These are phyloP conservation scores for Drosophila obscura DNA, from an alignment of 1,140 invertebrate genomes.

Conservation along the genomic window DNA sequence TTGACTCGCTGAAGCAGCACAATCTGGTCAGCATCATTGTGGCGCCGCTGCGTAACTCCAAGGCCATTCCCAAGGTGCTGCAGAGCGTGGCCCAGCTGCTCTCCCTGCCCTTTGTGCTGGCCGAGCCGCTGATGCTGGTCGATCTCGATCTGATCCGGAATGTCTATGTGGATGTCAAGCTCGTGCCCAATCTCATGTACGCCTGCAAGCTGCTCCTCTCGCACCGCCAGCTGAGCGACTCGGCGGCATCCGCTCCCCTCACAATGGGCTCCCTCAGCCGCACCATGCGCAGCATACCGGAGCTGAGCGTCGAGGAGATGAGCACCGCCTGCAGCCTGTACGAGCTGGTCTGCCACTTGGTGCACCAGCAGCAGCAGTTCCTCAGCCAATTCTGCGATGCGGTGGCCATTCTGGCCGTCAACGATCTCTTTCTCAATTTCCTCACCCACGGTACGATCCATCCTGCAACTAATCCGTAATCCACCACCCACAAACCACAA, in stretches of 20 bases:
- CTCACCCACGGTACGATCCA: slow-evolving; percentile 84
- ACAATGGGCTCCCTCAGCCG: slow-evolving; percentile 50
- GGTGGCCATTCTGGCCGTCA: slow-evolving; percentile 87
- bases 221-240: slow-evolving; percentile 71
- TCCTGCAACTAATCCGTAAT: no score
- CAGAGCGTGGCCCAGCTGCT: slow-evolving; percentile 89
- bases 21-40: slow-evolving; percentile 90
- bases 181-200: slow-evolving; percentile 91
- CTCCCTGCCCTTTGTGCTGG: slow-evolving; percentile 88
- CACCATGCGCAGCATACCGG: slow-evolving; percentile 81
- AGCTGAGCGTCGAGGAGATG: slow-evolving; percentile 86
- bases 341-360: slow-evolving; percentile 89
- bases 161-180: slow-evolving; percentile 90
- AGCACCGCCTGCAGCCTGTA: slow-evolving; percentile 88
- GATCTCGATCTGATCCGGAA: slow-evolving; percentile 84
- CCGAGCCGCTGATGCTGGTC: slow-evolving; percentile 86
- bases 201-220: slow-evolving; percentile 87
- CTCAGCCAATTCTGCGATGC: slow-evolving; percentile 91
- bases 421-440: slow-evolving; percentile 85
- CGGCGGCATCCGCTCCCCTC: slow-evolving; percentile 53
- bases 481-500: no score
- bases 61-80: slow-evolving; percentile 87
- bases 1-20: slow-evolving; percentile 88
- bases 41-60: slow-evolving; percentile 88
- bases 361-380: slow-evolving; percentile 88